Evolutionary conservation across 2,113 vertebrate genomes (phyloP), one percentile per base, ranked within the genome.

Genomic region (Regulus satrapa): DNA sequence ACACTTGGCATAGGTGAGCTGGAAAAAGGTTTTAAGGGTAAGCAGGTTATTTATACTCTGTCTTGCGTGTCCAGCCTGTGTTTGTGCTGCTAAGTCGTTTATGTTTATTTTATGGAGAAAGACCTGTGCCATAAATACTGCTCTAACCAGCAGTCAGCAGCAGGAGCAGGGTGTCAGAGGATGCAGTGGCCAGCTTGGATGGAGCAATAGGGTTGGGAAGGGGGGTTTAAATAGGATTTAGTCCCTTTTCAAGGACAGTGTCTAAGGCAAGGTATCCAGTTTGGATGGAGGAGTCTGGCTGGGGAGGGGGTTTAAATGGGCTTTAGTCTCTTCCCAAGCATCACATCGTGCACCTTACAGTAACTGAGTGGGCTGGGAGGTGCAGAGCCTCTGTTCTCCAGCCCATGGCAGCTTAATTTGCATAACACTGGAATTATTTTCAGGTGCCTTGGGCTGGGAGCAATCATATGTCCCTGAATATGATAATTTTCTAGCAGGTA

Each of bases 21-120:
- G 94, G 92, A 86, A 94, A 90, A 94, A 93, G 88, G 72, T 95
- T 97, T 97, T 97, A 93, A 97, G 96, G 79, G 91, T 95, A 94
- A 94, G 84, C 88, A 77, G 92, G 90, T 96, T 97, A 96, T 96
- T 95, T 96, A 90, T 95, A 92, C 92, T 56, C 79, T 61, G 75
- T 49, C 85, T 88, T 74, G 85, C 12, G 24, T 93, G 84, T 72
- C 85, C 90, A 74, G 71, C 85, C 46, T 38, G 56, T 74, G 82
- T 93, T 92, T 77, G 78, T 59, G 48, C 90, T 77, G 66, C 58
- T 85, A 89, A 93, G 94, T 90, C 31, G 19, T 89, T 96, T n/a
- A 55, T 79, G 75, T 80, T 89, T 95, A n/a, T 95, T 96, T 89
- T 92, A 71, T 64, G 58, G 81, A 94, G 93, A 36, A 68, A 20